Conservation (phyloP, 2,888 invertebrate species). For the Habrosyne pyritoides region DNA sequence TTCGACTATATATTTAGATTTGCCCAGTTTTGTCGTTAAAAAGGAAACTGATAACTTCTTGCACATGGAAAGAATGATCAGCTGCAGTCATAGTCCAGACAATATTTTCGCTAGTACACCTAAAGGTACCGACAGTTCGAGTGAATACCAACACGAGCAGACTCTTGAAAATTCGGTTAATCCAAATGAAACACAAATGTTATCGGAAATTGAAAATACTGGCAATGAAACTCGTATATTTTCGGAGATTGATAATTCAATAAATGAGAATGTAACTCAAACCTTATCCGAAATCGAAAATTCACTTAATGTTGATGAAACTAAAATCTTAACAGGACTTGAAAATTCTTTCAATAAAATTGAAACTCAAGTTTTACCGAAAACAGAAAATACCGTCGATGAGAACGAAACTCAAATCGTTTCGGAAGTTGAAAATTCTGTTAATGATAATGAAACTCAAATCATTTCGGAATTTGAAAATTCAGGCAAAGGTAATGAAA, state of each 20-base stretch:
- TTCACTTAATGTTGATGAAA: background rate
- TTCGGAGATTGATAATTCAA: too few species aligned
- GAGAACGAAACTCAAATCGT: background rate
- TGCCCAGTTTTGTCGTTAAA: constrained; percentile 56
- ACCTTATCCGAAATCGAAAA: background rate
- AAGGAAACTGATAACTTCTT: constrained; percentile 61
- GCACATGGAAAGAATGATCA: constrained; percentile 57
- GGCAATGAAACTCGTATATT: too few species aligned
- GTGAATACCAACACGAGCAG: constrained; percentile 31
- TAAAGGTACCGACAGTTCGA: constrained; percentile 57
- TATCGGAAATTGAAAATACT: constrained; percentile 40
- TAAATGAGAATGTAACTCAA: too few species aligned
- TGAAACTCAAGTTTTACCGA: background rate
- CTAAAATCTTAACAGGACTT: background rate
- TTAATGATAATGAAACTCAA: background rate
- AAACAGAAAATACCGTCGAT: background rate
- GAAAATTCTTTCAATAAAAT: background rate
- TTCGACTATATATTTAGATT: constrained; percentile 73
- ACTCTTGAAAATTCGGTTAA: constrained; percentile 44
- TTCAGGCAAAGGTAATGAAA: background rate
- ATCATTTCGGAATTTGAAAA: background rate
- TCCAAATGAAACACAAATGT: constrained; percentile 36
- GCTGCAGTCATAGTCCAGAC: constrained; percentile 37
- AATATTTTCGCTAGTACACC: constrained; percentile 65
- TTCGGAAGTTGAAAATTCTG: background rate